These are phyloP conservation scores for Holacanthella duospinosa DNA, from an alignment of 2,888 invertebrate genomes.

Conservation along the genomic window DNA sequence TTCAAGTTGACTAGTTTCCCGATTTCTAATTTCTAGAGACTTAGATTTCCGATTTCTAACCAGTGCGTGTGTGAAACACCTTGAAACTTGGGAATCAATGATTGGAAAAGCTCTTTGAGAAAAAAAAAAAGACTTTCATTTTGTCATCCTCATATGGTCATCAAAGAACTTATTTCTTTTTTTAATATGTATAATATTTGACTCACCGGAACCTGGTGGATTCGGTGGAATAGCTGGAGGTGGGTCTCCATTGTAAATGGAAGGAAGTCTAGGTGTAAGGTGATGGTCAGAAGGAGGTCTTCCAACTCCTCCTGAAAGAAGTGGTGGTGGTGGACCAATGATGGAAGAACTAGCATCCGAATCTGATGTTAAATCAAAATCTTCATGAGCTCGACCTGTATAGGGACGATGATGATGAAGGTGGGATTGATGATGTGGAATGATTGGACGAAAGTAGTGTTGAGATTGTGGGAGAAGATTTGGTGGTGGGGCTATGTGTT, in stretches of 20 bases:
- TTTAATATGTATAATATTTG: background rate
- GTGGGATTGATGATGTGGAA: constrained; percentile 23
- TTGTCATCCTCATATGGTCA: no score
- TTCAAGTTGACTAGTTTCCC: no score
- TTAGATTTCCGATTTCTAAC: no score
- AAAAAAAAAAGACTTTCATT: no score
- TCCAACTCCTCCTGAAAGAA: constrained; percentile 21
- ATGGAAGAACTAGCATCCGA: constrained; percentile 37
- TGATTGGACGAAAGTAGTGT: constrained; percentile 36
- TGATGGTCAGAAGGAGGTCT: constrained; percentile 37
- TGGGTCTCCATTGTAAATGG: constrained; percentile 30
- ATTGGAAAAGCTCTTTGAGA: no score
- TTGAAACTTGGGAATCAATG: no score
- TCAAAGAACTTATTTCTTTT: background rate
- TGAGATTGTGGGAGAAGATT: constrained; percentile 19
- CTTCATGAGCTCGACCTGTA: constrained; percentile 33
- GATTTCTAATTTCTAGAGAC: no score
- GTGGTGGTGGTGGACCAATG: constrained; percentile 35
- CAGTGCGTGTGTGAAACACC: no score
- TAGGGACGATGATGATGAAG: constrained; percentile 31
- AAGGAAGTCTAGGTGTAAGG: constrained; percentile 30
- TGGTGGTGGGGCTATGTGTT: constrained; percentile 13
- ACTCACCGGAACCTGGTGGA: constrained; percentile 26
- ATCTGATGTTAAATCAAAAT: constrained; percentile 37
- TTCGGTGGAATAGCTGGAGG: constrained; percentile 25